Evolutionary conservation across 1,140 invertebrate species (phyloP).

Genomic region (Bradynema listronoti): DNA sequence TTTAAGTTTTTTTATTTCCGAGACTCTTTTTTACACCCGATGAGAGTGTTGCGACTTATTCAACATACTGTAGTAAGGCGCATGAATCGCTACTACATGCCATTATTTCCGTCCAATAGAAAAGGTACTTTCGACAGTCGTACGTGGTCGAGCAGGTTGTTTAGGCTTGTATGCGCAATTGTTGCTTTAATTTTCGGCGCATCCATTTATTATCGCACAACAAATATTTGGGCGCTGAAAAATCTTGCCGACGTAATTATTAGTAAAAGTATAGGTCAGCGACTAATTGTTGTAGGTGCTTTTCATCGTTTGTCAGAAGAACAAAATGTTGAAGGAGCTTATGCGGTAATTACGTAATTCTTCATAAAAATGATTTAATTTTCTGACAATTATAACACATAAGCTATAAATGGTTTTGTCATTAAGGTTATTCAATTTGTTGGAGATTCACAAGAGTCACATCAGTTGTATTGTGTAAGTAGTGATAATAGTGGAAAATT

Average conservation of each 20-base stretch:
- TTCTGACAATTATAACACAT: background rate
- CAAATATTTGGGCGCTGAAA: constrained; percentile 56
- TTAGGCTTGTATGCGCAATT: background rate
- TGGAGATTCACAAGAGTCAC: constrained; percentile 35
- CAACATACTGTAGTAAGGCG: too few relatives aligned
- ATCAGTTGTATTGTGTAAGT: constrained; percentile 43
- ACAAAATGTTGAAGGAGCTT: constrained; percentile 51
- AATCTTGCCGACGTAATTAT: constrained; percentile 53
- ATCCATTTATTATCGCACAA: constrained; percentile 54
- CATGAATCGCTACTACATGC: too few relatives aligned
- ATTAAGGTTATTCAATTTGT: constrained; percentile 50
- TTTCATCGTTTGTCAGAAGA: constrained; percentile 45
- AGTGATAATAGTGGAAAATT: constrained; percentile 23
- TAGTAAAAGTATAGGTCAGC: constrained; percentile 42
- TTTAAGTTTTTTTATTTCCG: too few relatives aligned
- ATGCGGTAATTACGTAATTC: constrained; percentile 35
- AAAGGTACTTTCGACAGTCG: too few relatives aligned
- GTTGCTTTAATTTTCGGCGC: constrained; percentile 30
- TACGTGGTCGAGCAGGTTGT: too few relatives aligned
- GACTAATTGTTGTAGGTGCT: constrained; percentile 49
- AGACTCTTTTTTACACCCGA: too few relatives aligned
- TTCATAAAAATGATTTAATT: constrained; percentile 5
- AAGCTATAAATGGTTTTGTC: background rate
- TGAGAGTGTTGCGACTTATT: too few relatives aligned
- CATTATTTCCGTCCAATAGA: too few relatives aligned